Evolutionary conservation across 2,797 vertebrate species (phyloP), one percentile per base, ranked within the genome.

Genomic region (Mastacembelus armatus): DNA sequence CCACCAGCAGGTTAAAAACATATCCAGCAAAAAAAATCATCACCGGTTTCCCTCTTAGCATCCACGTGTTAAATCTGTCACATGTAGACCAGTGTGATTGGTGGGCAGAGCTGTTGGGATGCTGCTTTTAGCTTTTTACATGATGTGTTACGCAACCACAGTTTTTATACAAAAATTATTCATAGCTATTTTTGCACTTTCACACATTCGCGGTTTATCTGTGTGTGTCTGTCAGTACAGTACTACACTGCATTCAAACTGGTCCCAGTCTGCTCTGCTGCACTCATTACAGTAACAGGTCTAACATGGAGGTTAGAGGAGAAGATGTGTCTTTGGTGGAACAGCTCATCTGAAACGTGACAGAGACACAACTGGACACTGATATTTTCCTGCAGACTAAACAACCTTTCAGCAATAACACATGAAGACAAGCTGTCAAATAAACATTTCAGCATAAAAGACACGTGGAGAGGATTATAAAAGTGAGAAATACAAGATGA

Each of bases 81-180:
- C 14, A 10, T 29, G 35, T 4, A 26, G 24, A 10, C 2, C n/a
- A 5, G n/a, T 1, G 30, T 2, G 1, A 48, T 15, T 12, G 27
- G 29, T 15, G 33, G 16, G 45, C 0, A 7, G 11, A n/a, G 30
- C 9, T 43, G 18, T 19, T 15, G 44, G 12, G 19, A 16, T 4
- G 15, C 42, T 40, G 21, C 27, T 44, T 63, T 19, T 49, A 44
- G 30, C 15, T n/a, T 43, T 57, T 19, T 10, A 9, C 38, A 33
- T 38, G 54, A 24, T 3, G 42, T 29, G 64, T 68, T 49, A 49
- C 2, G 19, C 44, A 62, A 43, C 47, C n/a, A 1, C 5, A 26
- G 36, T 35, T 56, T 74, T 21, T 47, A 14, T 10, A 1, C 48
- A 48, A 32, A 21, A 66, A 73, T 66, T 29, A 66, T 73, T 66